Evolutionary conservation across 1,140 invertebrate species (phyloP).

Genomic region (Magallana angulata): DNA sequence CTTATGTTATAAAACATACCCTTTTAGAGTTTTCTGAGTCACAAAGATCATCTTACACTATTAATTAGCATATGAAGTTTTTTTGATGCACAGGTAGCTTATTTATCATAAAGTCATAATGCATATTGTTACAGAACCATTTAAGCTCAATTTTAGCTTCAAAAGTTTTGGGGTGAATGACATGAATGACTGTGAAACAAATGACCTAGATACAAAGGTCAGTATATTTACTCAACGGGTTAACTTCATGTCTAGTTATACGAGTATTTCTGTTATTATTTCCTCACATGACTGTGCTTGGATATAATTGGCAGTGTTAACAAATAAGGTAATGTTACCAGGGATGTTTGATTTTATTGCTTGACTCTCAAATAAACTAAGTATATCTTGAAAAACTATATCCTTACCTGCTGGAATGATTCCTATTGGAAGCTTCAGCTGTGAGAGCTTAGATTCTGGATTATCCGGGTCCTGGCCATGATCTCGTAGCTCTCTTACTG

Average conservation of each 20-base stretch:
- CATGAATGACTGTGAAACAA: too few species aligned
- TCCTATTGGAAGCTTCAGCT: slow-evolving; percentile 60
- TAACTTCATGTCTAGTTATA: background rate
- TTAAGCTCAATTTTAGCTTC: too few species aligned
- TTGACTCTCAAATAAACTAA: background rate
- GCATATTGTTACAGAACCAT: too few species aligned
- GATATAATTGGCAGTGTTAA: background rate
- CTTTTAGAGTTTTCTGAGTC: too few species aligned
- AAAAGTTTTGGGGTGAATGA: too few species aligned
- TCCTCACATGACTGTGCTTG: background rate
- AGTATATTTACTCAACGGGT: too few species aligned
- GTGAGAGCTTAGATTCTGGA: slow-evolving; percentile 47
- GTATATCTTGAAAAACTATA: background rate
- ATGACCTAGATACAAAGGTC: too few species aligned
- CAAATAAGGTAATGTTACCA: background rate
- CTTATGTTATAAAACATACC: too few species aligned
- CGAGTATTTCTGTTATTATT: background rate
- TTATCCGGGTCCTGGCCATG: slow-evolving; percentile 55
- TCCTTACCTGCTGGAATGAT: slow-evolving; percentile 64
- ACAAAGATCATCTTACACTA: too few species aligned
- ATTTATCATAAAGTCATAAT: too few species aligned
- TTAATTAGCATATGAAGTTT: too few species aligned
- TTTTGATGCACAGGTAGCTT: too few species aligned
- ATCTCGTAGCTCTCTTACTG: slow-evolving; percentile 55
- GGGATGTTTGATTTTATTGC: background rate